phyloP scores from a whole-genome alignment of 2,888 invertebrate genomes.

The Xestia sexstrigata region DNA sequence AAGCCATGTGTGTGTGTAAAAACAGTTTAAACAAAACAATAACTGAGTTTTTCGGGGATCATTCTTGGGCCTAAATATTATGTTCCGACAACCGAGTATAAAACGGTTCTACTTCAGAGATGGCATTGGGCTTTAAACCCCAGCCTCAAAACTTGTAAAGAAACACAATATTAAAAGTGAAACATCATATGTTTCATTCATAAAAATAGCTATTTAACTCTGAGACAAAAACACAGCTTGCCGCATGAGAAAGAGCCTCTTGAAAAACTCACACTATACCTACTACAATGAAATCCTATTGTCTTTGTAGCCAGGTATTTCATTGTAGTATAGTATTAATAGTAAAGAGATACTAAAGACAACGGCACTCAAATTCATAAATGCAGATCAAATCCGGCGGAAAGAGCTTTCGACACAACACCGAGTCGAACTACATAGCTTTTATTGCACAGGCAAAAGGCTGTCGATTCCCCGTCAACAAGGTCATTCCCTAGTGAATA shows the following conservation, averaged over 20 bases:
- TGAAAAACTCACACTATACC: not conserved
- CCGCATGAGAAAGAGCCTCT: not conserved
- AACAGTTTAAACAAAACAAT: not conserved
- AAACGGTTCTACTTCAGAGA: not conserved
- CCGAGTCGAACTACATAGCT: too few relatives aligned
- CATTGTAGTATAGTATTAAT: not conserved
- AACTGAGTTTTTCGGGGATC: not conserved
- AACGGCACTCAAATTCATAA: too few relatives aligned
- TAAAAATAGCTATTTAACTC: not conserved
- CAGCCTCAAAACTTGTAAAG: not conserved
- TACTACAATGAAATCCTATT: not conserved
- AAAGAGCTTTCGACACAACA: too few relatives aligned
- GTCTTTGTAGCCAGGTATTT: not conserved
- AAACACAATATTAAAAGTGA: constrained; percentile 24
- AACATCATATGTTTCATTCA: constrained; percentile 18
- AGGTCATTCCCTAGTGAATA: constrained; percentile 4
- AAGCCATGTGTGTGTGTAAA: not conserved
- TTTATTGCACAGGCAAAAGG: not conserved
- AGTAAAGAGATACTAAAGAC: not conserved
- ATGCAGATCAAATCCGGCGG: not conserved
- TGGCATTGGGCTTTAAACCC: not conserved
- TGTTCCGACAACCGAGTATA: not conserved
- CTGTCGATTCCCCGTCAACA: not conserved
- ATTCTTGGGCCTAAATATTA: not conserved
- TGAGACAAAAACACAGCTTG: not conserved